Evolutionary conservation across 2,113 vertebrate genomes (phyloP), one percentile per base, ranked within the genome.

Genomic region (Holacanthus passer): DNA sequence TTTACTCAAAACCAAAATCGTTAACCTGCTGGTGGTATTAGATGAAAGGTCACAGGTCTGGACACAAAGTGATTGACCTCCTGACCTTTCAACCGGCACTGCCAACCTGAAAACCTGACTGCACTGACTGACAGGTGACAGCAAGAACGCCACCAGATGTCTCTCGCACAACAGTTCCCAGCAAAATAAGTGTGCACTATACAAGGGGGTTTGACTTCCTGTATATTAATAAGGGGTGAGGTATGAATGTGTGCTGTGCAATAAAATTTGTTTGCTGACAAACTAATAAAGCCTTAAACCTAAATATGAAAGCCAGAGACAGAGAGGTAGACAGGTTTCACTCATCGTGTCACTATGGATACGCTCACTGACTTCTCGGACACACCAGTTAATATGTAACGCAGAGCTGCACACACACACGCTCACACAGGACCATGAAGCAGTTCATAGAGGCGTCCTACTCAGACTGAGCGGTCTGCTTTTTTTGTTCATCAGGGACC

Each of bases 371-470:
- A 47, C 50, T 62, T 64, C 41, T 67, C 24, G 12, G 53, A 63
- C 27, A 37, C 37, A 47, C 12, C 0, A 11, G 88, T 88, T 90
- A 88, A 88, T 88, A 60, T 81, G 66, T 83, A 87, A 85, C 84
- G 65, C 69, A 29, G 20, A 52, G 56, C 45, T 48, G 11, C n/a
- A 39, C 65, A 73, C 65, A 73, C 24, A 74, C 41, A 37, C 41
- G 66, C 66, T 60, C 27, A 75, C 35, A 37, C 48, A 76, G 6
- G 62, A 24, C 27, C 37, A 77, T 68, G 59, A 81, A 83, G 45
- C 37, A 3, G 9, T 79, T 67, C 79, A 78, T 7, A 48, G 29
- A 43, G 65, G 56, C 1, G 4, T 39, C 50, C 4, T 39, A 9
- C 10, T 62, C 56, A 53, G 27, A 43, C 14, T 27, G 12, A 45